Base-by-base conservation (phyloP, 1,140 invertebrate genomes). In the Eumaeus atala region DNA sequence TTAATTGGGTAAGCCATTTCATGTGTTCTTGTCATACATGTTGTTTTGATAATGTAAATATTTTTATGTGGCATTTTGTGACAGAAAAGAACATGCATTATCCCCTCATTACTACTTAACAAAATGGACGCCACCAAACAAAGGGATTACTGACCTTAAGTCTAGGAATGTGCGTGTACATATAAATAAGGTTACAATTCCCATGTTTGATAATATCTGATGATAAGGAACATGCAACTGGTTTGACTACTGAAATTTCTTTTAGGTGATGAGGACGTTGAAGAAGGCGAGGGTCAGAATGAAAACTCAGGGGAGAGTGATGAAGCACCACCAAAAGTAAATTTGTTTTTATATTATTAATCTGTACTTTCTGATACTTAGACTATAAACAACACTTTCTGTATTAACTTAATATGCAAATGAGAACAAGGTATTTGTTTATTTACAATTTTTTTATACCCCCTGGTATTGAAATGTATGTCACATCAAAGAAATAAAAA, bases 281-380 rank as follows among this genome's bases (percentile, higher is more conserved):
- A 92, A 63, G 90, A 90, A 74, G 89, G 88, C 64, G 89, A 89
- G 65, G 89, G 90, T 68, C 90, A 90, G 62, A 86, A 88, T 74
- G 92, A 94, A 62, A 92, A 92, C 72, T 92, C 92, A 17, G 91
- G 91, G 37, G 92, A 93, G 67, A 92, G 92, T 72, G 93, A 93
- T 81, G 92, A 93, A 80, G 90, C 89, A 56, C 86, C 86, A 58
- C 86, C 87, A 64, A 90, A 90, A 79, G 88, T 89, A 69, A 60
- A 50, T 58, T 33, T 48, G 14, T 33, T 38, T 48, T 49, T 2
- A 28, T 33, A 28, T 34, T 33, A 8, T 33, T 49, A 10, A 9
- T n/a, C 12, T 10, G 14, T 12, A 9, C n/a, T 2, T 11, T 48
- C 12, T 48, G 21, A 7, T n/a, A 1, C 9, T 12, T 9, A 8